Conservation (phyloP, 2,888 invertebrate genomes). For the Monochamus alternatus region DNA sequence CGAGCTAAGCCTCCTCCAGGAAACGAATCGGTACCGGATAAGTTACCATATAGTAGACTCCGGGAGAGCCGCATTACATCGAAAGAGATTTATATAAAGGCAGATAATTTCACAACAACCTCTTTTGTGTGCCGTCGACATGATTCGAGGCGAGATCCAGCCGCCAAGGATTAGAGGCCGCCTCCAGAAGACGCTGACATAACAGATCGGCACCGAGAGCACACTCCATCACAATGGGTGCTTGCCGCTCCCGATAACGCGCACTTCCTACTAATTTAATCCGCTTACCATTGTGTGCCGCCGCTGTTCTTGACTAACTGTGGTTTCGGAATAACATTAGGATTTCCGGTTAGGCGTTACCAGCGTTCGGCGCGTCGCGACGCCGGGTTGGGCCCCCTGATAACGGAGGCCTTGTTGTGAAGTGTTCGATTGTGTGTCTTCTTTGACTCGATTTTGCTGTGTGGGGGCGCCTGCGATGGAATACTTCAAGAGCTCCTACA, state of each 20-base stretch:
- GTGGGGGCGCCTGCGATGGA: no score
- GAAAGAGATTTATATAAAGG: conserved; percentile 56
- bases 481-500: no score
- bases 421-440: not conserved
- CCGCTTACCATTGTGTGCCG: conserved; percentile 44
- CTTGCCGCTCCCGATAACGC: conserved; percentile 42
- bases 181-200: conserved; percentile 58
- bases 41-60: no score
- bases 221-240: conserved; percentile 55
- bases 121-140: conserved; percentile 57
- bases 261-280: conserved; percentile 42
- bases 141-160: conserved; percentile 53
- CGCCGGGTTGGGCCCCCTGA: not conserved
- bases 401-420: not conserved
- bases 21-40: no score
- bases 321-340: conserved; percentile 45
- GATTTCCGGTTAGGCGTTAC: conserved; percentile 39
- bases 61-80: conserved; percentile 49
- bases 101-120: conserved; percentile 59
- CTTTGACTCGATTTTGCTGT: no score
- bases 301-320: conserved; percentile 42
- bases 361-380: not conserved
- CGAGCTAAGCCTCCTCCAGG: no score
- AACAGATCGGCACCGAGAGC: conserved; percentile 55
- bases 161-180: conserved; percentile 55